These are phyloP conservation scores for Rugalucina vietnamica DNA, from an alignment of 2,888 invertebrate species.

Conservation along the genomic window DNA sequence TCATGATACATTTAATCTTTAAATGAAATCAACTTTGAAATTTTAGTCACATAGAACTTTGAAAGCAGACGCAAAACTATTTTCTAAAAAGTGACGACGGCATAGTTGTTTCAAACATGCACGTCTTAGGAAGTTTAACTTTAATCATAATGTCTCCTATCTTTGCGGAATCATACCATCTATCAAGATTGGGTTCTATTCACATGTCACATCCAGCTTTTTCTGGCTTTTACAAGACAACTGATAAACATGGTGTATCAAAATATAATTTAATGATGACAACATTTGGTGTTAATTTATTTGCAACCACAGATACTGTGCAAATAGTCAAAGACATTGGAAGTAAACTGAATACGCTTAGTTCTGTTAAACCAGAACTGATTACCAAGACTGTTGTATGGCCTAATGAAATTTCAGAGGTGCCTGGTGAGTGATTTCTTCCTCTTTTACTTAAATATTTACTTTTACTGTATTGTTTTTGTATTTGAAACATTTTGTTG, in stretches of 20 bases:
- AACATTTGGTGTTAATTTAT: constrained; percentile 59
- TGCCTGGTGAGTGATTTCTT: constrained; percentile 67
- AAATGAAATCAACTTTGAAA: too few relatives aligned
- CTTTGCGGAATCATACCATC: not conserved
- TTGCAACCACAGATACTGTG: constrained; percentile 57
- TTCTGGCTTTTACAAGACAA: constrained; percentile 35
- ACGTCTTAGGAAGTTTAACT: too few relatives aligned
- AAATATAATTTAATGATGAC: constrained; percentile 61
- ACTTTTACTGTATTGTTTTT: too few relatives aligned
- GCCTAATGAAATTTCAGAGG: constrained; percentile 64
- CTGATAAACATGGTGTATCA: not conserved
- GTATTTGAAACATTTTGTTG: too few relatives aligned
- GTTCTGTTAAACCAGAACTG: constrained; percentile 45
- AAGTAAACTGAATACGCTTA: constrained; percentile 40
- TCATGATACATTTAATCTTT: too few relatives aligned
- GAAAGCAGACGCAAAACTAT: too few relatives aligned
- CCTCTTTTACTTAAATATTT: too few relatives aligned
- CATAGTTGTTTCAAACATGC: too few relatives aligned
- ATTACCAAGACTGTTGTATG: constrained; percentile 59
- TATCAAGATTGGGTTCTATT: constrained; percentile 44
- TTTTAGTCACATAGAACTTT: too few relatives aligned
- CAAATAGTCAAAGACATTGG: constrained; percentile 58
- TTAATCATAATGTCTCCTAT: not conserved
- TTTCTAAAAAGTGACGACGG: too few relatives aligned
- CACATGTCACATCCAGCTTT: constrained; percentile 44